These are phyloP conservation scores for Pasiphila rectangulata DNA, from an alignment of 2,888 invertebrate species.

Conservation along the genomic window DNA sequence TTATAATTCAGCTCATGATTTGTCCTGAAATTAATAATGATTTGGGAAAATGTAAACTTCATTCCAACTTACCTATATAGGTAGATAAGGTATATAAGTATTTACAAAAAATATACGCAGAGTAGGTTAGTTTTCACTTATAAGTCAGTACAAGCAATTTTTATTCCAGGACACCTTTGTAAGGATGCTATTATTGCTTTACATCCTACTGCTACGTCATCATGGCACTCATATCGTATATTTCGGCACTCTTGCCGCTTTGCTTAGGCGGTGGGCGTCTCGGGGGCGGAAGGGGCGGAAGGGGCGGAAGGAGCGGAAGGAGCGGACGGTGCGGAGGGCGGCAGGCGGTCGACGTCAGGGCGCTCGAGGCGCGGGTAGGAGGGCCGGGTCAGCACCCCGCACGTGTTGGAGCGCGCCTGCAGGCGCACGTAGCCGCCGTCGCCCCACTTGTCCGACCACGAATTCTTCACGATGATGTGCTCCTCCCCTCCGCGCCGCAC, in stretches of 20 bases:
- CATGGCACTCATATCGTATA: no score
- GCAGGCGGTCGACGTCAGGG: conserved; percentile 45
- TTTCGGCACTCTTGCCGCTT: background rate
- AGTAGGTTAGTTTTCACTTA: no score
- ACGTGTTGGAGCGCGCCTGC: conserved; percentile 59
- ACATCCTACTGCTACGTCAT: no score
- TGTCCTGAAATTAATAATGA: no score
- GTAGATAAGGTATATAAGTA: no score
- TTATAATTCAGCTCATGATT: no score
- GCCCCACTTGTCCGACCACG: conserved; percentile 60
- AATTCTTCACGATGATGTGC: conserved; percentile 68
- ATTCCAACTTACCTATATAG: no score
- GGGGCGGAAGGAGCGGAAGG: background rate
- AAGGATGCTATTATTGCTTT: no score
- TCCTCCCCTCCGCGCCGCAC: conserved; percentile 46
- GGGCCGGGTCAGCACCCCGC: conserved; percentile 58
- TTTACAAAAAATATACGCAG: no score
- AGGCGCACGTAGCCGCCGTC: conserved; percentile 58
- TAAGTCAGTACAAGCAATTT: no score
- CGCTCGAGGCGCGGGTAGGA: conserved; percentile 54
- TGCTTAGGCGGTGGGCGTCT: background rate
- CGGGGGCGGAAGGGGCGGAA: background rate
- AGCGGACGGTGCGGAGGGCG: conserved; percentile 22
- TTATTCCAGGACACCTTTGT: no score
- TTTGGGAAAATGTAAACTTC: no score